Conservation (phyloP, 2,888 invertebrate species). For the Ferrisia virgata region DNA sequence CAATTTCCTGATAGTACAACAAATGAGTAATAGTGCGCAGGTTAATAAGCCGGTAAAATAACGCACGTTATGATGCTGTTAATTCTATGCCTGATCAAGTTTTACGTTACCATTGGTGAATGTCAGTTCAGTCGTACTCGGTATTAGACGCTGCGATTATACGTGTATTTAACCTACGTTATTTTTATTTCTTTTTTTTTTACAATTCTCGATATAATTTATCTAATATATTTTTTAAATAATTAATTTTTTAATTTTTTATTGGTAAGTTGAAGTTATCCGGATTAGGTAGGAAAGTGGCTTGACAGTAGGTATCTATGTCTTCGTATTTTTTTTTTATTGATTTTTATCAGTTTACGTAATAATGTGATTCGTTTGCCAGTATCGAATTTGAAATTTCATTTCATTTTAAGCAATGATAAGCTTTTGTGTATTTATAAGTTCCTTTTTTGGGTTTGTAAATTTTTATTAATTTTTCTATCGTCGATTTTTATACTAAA, state of each 20-base stretch:
- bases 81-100: slow-evolving; percentile 31
- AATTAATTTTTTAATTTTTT: neutral
- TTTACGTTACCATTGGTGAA: slow-evolving; percentile 21
- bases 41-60: slow-evolving; percentile 16
- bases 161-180: neutral
- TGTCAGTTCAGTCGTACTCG: slow-evolving; percentile 3
- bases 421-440: too few species aligned
- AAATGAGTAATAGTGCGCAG: slow-evolving; percentile 2
- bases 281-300: neutral
- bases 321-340: neutral
- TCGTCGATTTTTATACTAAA: too few species aligned
- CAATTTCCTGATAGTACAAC: slow-evolving; percentile 14
- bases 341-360: neutral
- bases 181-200: neutral
- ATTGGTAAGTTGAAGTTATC: neutral
- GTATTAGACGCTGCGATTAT: neutral
- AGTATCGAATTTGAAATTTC: neutral
- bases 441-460: too few species aligned
- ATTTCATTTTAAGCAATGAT: too few species aligned
- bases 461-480: too few species aligned
- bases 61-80: slow-evolving; percentile 15
- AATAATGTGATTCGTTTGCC: neutral
- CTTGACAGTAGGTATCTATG: neutral
- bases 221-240: neutral
- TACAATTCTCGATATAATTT: neutral